These are phyloP conservation scores for Epistrophe grossulariae DNA, from an alignment of 2,888 invertebrate species.

Conservation along the genomic window DNA sequence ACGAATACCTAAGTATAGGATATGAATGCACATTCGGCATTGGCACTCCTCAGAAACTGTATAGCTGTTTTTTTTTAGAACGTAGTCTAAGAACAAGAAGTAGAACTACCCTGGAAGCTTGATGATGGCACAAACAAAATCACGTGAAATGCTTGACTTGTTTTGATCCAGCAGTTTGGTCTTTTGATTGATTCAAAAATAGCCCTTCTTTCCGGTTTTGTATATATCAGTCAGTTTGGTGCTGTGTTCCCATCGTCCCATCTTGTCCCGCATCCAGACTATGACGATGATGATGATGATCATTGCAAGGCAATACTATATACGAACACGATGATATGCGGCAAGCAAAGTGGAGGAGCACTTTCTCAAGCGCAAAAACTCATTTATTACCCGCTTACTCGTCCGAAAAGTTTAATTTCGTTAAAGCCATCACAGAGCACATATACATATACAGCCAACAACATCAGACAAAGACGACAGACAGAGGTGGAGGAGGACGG, in stretches of 20 bases:
- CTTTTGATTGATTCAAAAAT: slow-evolving; percentile 75
- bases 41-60: slow-evolving; percentile 15
- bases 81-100: slow-evolving; percentile 21
- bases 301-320: slow-evolving; percentile 4
- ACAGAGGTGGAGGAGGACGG: slow-evolving; percentile 45
- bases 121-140: slow-evolving; percentile 4
- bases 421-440: slow-evolving; percentile 46
- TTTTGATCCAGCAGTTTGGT: slow-evolving; percentile 71
- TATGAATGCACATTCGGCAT: background rate
- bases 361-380: slow-evolving; percentile 72
- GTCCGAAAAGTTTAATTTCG: slow-evolving; percentile 74
- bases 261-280: slow-evolving; percentile 21
- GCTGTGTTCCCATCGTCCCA: background rate
- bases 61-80: background rate
- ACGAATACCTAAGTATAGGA: slow-evolving; percentile 9
- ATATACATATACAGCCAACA: background rate
- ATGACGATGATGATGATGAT: background rate
- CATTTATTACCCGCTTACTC: slow-evolving; percentile 74
- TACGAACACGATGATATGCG: background rate
- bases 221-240: slow-evolving; percentile 33
- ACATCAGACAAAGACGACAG: slow-evolving; percentile 2
- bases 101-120: background rate
- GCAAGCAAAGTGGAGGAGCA: slow-evolving; percentile 48
- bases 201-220: slow-evolving; percentile 71
- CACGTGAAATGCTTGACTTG: slow-evolving; percentile 72